Conservation (phyloP, 2,888 invertebrate species). For the Papilio gigon region DNA sequence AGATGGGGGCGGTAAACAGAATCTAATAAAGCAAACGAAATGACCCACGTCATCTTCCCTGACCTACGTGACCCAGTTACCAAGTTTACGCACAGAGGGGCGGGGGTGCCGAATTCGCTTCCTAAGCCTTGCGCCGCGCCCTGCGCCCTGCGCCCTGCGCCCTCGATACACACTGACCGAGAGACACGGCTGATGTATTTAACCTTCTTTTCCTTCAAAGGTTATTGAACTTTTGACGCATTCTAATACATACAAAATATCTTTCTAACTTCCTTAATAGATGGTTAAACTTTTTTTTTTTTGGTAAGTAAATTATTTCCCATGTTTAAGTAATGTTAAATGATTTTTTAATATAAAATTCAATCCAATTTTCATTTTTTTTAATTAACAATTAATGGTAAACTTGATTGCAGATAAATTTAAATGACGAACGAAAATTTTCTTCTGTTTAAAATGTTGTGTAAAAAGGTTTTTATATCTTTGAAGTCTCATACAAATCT, state of each 20-base stretch:
- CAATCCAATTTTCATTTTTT: too few species aligned
- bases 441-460: not conserved
- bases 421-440: not conserved
- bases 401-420: too few species aligned
- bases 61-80: slow-evolving; percentile 67
- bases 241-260: too few species aligned
- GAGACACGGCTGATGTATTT: slow-evolving; percentile 30
- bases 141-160: too few species aligned
- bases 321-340: too few species aligned
- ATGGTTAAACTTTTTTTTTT: too few species aligned
- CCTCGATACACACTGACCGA: slow-evolving; percentile 45
- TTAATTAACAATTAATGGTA: too few species aligned
- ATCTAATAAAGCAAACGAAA: slow-evolving; percentile 17
- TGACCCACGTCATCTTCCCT: slow-evolving; percentile 51
- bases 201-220: not conserved
- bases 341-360: too few species aligned
- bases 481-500: not conserved
- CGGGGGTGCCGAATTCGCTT: slow-evolving; percentile 44
- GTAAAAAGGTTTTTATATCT: not conserved
- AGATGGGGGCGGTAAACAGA: slow-evolving; percentile 14
- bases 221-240: not conserved
- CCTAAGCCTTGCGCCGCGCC: too few species aligned
- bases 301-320: too few species aligned
- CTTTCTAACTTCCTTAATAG: too few species aligned
- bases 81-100: slow-evolving; percentile 46